These are phyloP conservation scores for Pygocentrus nattereri DNA, from an alignment of 2,797 vertebrate species.

Conservation along the genomic window DNA sequence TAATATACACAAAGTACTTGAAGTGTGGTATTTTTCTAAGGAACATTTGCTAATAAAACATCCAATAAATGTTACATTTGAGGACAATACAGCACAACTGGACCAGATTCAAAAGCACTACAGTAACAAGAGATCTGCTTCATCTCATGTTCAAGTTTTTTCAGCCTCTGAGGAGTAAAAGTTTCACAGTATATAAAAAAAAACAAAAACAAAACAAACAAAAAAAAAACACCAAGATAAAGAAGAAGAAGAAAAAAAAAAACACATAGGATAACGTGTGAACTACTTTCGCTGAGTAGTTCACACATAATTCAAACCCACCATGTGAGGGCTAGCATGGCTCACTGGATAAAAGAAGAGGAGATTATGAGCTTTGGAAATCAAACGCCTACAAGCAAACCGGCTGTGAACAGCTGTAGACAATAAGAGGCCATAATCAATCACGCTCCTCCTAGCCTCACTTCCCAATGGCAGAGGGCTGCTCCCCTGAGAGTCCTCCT, in stretches of 20 bases:
- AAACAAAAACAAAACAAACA: no score
- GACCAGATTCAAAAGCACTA: not conserved
- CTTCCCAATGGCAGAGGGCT: constrained; percentile 36
- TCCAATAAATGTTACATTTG: not conserved
- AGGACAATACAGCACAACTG: not conserved
- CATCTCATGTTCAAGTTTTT: constrained; percentile 23
- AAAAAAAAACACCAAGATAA: not conserved
- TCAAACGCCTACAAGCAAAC: constrained; percentile 38
- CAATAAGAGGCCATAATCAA: constrained; percentile 43
- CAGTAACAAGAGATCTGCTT: not conserved
- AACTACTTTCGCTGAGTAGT: not conserved
- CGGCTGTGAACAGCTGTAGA: constrained; percentile 40
- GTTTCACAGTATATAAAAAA: not conserved
- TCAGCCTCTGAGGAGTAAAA: constrained; percentile 9
- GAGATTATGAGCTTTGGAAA: constrained; percentile 45
- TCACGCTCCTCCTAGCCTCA: constrained; percentile 33
- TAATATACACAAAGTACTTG: not conserved
- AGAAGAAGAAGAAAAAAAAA: not conserved
- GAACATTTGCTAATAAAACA: not conserved
- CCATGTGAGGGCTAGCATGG: constrained; percentile 17
- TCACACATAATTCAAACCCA: constrained; percentile 37
- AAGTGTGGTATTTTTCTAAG: not conserved
- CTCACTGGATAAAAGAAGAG: constrained; percentile 14
- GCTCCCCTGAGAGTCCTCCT: constrained; percentile 29
- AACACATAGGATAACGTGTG: not conserved